Percentiles rank a stretch among this genome's conserved stretches.
These are phyloP conservation scores for Pomatostomus ruficeps DNA, from an alignment of 2,113 vertebrate species.

Conservation along the genomic window DNA sequence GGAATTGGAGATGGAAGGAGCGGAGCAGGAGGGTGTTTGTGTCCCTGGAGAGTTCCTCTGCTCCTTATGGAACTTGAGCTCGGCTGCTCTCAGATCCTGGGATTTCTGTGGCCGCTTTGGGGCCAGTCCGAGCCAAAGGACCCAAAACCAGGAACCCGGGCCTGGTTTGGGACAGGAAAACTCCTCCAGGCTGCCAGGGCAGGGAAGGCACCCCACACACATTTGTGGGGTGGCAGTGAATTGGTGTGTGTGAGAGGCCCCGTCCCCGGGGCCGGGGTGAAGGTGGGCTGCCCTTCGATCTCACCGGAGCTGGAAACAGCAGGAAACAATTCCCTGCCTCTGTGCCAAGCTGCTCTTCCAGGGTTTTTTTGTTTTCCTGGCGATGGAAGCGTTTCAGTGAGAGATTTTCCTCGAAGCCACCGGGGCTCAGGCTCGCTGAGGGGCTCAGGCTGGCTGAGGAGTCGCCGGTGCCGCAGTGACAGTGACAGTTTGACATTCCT, in stretches of 20 bases:
- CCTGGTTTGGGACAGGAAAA: not conserved
- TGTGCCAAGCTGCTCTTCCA: not conserved
- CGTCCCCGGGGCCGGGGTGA: no score
- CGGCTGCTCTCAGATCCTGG: not conserved
- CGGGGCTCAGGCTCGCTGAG: slow-evolving; percentile 30
- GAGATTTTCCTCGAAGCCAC: not conserved
- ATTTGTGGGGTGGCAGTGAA: fast-evolving
- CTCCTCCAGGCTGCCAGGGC: fast-evolving
- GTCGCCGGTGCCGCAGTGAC: no score
- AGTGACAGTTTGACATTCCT: slow-evolving; percentile 40
- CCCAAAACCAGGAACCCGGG: not conserved
- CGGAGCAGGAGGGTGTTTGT: not conserved
- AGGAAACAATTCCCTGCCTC: not conserved
- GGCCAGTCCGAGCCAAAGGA: not conserved
- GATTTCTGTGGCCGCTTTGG: not conserved
- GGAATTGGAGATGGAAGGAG: not conserved
- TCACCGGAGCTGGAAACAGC: not conserved
- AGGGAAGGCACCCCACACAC: not conserved
- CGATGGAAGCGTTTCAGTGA: slow-evolving; percentile 30
- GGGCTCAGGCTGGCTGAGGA: slow-evolving; percentile 48
- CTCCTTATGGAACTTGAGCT: not conserved
- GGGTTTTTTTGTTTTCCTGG: not conserved
- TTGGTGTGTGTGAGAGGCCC: not conserved
- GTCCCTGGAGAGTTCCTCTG: not conserved
- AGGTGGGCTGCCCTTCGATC: not conserved